Conservation (phyloP, 2,888 invertebrate genomes). For the Netelia fuscicornis region DNA sequence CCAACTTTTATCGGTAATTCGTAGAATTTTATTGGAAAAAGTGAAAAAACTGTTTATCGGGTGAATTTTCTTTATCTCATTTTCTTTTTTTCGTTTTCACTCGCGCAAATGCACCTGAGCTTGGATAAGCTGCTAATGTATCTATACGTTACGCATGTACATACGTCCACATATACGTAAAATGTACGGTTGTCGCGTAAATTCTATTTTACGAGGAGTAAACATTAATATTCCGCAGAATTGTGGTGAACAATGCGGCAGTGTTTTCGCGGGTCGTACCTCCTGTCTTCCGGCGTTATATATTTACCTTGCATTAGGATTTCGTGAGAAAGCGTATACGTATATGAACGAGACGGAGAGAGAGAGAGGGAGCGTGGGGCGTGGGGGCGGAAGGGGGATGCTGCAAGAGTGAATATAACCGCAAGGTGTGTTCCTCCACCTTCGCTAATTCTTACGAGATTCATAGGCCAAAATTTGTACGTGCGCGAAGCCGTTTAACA, state of each 20-base stretch:
- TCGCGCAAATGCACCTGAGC: too few species aligned
- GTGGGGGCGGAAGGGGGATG: slow-evolving; percentile 7
- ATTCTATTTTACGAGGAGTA: slow-evolving; percentile 35
- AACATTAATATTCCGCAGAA: slow-evolving; percentile 42
- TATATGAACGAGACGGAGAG: not conserved
- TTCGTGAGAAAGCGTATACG: slow-evolving; percentile 1
- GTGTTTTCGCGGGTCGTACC: slow-evolving; percentile 28
- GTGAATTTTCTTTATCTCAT: too few species aligned
- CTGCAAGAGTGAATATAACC: slow-evolving; percentile 40
- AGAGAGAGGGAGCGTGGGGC: slow-evolving; percentile 4
- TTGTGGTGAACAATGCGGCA: slow-evolving; percentile 43
- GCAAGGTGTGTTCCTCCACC: slow-evolving; percentile 43
- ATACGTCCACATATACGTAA: not conserved
- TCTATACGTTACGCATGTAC: not conserved
- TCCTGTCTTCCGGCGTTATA: slow-evolving; percentile 20
- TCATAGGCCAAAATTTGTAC: slow-evolving; percentile 66
- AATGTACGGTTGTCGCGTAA: slow-evolving; percentile 19
- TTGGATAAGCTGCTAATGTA: not conserved
- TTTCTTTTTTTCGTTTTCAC: too few species aligned
- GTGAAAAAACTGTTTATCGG: too few species aligned
- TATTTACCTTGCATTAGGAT: slow-evolving; percentile 25
- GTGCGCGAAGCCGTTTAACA: slow-evolving; percentile 46
- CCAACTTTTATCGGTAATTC: too few species aligned
- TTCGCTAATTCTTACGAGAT: slow-evolving; percentile 61
- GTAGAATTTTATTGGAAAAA: too few species aligned